These are phyloP conservation scores for Heteractis magnifica DNA, from an alignment of 92 coral and sea anemone species.

Conservation along the genomic window DNA sequence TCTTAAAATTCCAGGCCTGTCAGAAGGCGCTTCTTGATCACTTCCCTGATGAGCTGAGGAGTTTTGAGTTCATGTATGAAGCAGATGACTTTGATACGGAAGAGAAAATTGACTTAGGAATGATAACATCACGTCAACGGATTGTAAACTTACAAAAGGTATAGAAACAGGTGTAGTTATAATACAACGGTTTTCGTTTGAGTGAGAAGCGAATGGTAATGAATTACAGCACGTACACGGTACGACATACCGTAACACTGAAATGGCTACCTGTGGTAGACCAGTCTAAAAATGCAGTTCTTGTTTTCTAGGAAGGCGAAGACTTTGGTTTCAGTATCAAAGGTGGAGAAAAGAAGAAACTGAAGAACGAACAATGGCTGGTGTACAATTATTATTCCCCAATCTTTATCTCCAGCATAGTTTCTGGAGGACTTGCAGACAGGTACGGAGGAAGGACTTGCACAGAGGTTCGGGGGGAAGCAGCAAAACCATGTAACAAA, in stretches of 20 bases:
- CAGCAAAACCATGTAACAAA: too few species aligned
- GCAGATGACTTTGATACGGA: slow-evolving; percentile 60
- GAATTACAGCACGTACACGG: too few species aligned
- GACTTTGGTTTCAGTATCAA: slow-evolving; percentile 89
- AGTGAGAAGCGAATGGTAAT: too few species aligned
- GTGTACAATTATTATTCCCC: slow-evolving; percentile 76
- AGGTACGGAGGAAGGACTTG: slow-evolving; percentile 37
- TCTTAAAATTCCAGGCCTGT: slow-evolving; percentile 78
- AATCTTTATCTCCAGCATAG: slow-evolving; percentile 72
- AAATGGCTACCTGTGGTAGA: too few species aligned
- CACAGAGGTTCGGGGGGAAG: too few species aligned
- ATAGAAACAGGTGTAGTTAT: too few species aligned
- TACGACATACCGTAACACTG: too few species aligned
- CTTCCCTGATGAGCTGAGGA: slow-evolving; percentile 55
- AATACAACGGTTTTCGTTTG: too few species aligned
- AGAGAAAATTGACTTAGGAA: slow-evolving; percentile 69
- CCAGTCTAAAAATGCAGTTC: background rate
- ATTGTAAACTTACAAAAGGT: slow-evolving; percentile 84
- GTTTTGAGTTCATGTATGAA: slow-evolving; percentile 56
- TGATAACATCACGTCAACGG: slow-evolving; percentile 63
- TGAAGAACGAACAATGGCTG: slow-evolving; percentile 76
- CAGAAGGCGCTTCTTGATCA: slow-evolving; percentile 58
- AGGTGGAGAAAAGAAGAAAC: slow-evolving; percentile 84
- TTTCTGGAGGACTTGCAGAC: slow-evolving; percentile 69
- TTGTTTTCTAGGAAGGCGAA: slow-evolving; percentile 45